Base-by-base conservation (phyloP, 2,797 vertebrate species). In the Leucoraja ocellata region DNA sequence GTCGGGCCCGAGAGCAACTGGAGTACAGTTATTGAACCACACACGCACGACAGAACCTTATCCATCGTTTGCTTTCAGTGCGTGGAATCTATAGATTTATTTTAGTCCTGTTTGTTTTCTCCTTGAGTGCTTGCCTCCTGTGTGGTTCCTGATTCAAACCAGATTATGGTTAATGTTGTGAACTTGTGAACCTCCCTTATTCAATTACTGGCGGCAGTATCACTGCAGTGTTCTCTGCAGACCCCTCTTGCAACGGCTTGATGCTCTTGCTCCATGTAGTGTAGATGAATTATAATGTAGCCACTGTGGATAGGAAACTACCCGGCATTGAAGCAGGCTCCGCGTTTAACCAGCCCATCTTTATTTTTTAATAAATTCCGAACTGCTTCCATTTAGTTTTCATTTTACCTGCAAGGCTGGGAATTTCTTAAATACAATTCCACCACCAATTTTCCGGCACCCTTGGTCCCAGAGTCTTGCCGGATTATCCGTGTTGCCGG, bases 81-180 rank as follows among this genome's bases (percentile, higher is more conserved):
- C 61, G 36, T 8, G 14, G 61, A 63, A 88, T 65, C 28, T 36
- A 16, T 68, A 63, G 84, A 32, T 18, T 32, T 68, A 88, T 36
- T 65, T 88, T 16, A 18, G n/a, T 36, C 61, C 0, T 46, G 2
- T 36, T 88, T 88, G 61, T 36, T 68, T 68, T 88, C 84, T 68
- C 84, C 83, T 86, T n/a, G n/a, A 68, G 84, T 88, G n/a, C 63
- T 16, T 36, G 63, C 61, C 63, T 0, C 84, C 25, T 0, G 11
- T 32, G 32, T n/a, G 61, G 63, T 9, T 88, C n/a, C 16, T 88
- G 63, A 88, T 88, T 88, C 36, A 88, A 88, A 88, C 84, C 54
- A 88, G 84, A 88, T 88, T 68, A 32, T 18, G 4, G 2, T 88
- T 68, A 36, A 36, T 88, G 28, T 61, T 32, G 14, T 88, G 84